Conservation (phyloP, 2,888 invertebrate species). For the Xestoiulus laeticollis region DNA sequence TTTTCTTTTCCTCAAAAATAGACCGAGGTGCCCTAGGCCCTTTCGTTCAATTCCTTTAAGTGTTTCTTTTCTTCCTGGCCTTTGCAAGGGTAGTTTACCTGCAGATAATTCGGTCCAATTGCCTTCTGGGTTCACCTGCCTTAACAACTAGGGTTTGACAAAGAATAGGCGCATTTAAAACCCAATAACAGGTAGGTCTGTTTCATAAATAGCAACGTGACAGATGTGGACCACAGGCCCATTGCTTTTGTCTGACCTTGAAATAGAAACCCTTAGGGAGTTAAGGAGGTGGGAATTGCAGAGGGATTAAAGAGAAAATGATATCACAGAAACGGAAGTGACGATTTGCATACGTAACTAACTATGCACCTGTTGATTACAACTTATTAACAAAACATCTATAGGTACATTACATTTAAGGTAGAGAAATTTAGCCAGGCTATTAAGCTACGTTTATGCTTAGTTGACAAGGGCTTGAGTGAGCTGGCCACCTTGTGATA, state of each 20-base stretch:
- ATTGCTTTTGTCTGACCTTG: neutral
- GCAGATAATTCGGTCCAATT: neutral
- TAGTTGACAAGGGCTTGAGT: too few species aligned
- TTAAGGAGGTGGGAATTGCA: neutral
- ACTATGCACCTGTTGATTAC: too few species aligned
- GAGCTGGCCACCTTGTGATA: too few species aligned
- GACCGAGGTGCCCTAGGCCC: neutral
- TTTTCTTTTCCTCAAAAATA: neutral
- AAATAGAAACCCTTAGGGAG: neutral
- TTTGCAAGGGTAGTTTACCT: neutral
- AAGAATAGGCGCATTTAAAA: conserved; percentile 4
- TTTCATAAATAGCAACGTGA: conserved; percentile 1
- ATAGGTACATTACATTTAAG: too few species aligned
- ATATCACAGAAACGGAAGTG: neutral
- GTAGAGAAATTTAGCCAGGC: too few species aligned
- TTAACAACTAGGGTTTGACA: neutral
- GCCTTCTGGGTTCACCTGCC: conserved; percentile 7
- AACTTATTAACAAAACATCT: too few species aligned
- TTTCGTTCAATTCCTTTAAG: neutral
- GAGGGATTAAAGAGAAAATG: neutral
- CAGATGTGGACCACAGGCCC: conserved; percentile 29
- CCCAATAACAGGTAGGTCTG: neutral
- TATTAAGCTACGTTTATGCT: too few species aligned
- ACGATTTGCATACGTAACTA: too few species aligned
- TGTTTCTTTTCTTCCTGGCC: neutral